Evolutionary conservation across 2,888 invertebrate genomes (phyloP).

Genomic region (Neoaliturus tenellus): DNA sequence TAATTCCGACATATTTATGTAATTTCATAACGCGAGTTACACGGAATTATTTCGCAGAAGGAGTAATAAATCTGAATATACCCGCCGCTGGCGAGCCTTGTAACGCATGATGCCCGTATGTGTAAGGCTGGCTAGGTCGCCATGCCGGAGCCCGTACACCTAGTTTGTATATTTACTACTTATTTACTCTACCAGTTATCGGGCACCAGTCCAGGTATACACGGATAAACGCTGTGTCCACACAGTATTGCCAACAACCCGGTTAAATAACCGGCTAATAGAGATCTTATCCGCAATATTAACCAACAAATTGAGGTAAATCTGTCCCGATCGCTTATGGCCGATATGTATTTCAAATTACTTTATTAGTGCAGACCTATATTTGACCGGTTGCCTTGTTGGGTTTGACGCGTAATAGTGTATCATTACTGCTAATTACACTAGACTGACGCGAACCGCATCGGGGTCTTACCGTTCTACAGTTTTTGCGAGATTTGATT

Average conservation of each 20-base stretch:
- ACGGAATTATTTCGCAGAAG: no score
- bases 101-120: no score
- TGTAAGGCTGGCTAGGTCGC: no score
- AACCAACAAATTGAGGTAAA: slow-evolving; percentile 34
- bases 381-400: slow-evolving; percentile 27
- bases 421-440: not conserved
- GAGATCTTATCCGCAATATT: slow-evolving; percentile 34
- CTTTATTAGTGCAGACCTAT: slow-evolving; percentile 20
- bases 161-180: not conserved
- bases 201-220: not conserved
- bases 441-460: not conserved
- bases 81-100: no score
- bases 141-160: no score
- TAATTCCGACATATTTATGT: no score
- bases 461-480: not conserved
- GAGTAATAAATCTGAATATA: no score
- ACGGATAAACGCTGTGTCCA: not conserved
- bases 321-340: not conserved
- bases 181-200: not conserved
- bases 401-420: slow-evolving; percentile 1
- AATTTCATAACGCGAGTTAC: no score
- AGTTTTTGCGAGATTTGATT: not conserved
- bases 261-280: not conserved
- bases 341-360: slow-evolving; percentile 33
- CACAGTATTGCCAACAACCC: not conserved